phyloP scores from a whole-genome alignment of 2,888 invertebrate species.

The Drosophila nigricruria region DNA sequence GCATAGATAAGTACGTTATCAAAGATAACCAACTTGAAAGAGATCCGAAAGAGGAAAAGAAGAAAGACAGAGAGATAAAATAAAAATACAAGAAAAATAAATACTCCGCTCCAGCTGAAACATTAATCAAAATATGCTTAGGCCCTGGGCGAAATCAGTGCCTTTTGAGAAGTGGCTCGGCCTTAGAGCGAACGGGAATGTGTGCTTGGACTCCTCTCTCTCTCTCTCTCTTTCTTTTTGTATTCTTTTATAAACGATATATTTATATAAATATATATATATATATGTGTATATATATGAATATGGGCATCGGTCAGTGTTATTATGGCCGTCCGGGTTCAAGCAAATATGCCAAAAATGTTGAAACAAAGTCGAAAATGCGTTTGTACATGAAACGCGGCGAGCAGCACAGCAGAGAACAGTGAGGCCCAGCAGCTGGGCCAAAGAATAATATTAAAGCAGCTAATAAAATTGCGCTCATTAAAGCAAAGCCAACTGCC shows the following conservation, averaged over 20 bases:
- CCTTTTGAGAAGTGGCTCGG: not conserved
- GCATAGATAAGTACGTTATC: slow-evolving; percentile 8
- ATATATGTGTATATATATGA: not conserved
- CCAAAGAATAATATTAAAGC: slow-evolving; percentile 56
- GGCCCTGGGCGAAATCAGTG: slow-evolving; percentile 4
- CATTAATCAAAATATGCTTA: slow-evolving; percentile 12
- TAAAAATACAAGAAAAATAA: not conserved
- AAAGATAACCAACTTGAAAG: slow-evolving; percentile 16
- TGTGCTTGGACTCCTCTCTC: not conserved
- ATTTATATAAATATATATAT: slow-evolving; percentile 7
- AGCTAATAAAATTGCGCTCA: slow-evolving; percentile 76
- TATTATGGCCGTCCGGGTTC: slow-evolving; percentile 23
- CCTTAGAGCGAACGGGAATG: not conserved
- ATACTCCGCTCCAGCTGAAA: not conserved
- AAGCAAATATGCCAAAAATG: slow-evolving; percentile 55
- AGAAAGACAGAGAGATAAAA: not conserved
- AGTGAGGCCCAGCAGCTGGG: slow-evolving; percentile 7
- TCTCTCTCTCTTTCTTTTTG: not conserved
- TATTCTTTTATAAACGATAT: not conserved
- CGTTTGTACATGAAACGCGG: slow-evolving; percentile 45
- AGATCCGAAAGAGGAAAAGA: not conserved
- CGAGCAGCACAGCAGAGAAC: slow-evolving; percentile 4
- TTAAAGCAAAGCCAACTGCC: slow-evolving; percentile 76
- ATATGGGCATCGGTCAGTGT: slow-evolving; percentile 27
- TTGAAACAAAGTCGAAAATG: slow-evolving; percentile 53